Percentiles rank a stretch among this genome's conserved stretches.
phyloP scores from a whole-genome alignment of 2,113 vertebrate species.

The Silurus asotus region DNA sequence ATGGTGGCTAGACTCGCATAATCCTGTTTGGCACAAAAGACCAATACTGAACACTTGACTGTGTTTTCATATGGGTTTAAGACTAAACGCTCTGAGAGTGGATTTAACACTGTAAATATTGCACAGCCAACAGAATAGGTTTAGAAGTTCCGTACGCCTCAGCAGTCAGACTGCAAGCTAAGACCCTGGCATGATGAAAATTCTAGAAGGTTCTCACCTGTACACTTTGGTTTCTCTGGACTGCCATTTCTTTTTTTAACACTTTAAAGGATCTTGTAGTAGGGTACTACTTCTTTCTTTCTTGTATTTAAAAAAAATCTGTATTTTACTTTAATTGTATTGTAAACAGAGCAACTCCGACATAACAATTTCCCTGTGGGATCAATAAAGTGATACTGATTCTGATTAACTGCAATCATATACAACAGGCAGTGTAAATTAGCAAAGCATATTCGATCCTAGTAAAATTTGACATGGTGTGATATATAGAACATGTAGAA shows the following conservation, averaged over 20 bases:
- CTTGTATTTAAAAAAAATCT: no score
- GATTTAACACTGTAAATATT: neutral
- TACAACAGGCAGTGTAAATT: no score
- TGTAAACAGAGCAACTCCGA: no score
- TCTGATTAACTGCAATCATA: no score
- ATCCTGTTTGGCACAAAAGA: neutral
- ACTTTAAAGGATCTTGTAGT: neutral
- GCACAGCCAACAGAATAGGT: constrained; percentile 5
- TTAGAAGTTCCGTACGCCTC: neutral
- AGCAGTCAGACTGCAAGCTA: constrained; percentile 31
- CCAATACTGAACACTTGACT: neutral
- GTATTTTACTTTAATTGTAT: no score
- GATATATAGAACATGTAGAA: neutral
- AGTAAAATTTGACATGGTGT: no score
- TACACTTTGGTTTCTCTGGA: neutral
- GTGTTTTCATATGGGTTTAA: neutral
- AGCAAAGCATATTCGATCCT: no score
- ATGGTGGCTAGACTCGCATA: neutral
- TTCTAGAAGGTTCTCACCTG: constrained; percentile 1
- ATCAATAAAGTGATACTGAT: no score
- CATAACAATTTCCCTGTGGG: no score
- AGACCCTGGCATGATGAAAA: neutral
- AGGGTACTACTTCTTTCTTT: no score
- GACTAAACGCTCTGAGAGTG: neutral
- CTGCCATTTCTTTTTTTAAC: neutral